phyloP scores from a whole-genome alignment of 1,140 invertebrate genomes.

The Drosophila truncata region DNA sequence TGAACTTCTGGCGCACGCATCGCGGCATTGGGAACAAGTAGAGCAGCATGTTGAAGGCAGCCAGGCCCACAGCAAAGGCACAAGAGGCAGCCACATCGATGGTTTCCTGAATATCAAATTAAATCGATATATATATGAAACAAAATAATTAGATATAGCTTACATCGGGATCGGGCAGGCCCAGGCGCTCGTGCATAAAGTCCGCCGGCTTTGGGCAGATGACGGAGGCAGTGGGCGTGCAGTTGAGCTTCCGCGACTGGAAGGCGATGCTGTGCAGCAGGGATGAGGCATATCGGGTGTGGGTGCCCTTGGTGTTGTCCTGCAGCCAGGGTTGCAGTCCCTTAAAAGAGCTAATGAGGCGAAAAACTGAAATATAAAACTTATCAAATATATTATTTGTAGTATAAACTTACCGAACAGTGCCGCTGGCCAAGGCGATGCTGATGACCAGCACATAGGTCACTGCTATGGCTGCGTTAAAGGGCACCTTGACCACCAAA shows the following conservation, averaged over 20 bases:
- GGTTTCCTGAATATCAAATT: slow-evolving; percentile 75
- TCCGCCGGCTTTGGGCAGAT: slow-evolving; percentile 83
- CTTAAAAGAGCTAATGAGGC: slow-evolving; percentile 88
- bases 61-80: slow-evolving; percentile 92
- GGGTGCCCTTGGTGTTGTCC: slow-evolving; percentile 92
- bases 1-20: slow-evolving; percentile 95
- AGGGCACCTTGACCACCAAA: slow-evolving; percentile 92
- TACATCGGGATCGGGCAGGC: slow-evolving; percentile 84
- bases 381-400: too few relatives aligned
- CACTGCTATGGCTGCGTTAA: slow-evolving; percentile 91
- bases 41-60: slow-evolving; percentile 93
- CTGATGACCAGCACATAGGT: slow-evolving; percentile 91
- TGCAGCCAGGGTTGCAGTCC: slow-evolving; percentile 92
- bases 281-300: slow-evolving; percentile 91
- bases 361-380: neutral
- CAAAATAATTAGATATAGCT: slow-evolving; percentile 67
- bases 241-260: slow-evolving; percentile 78
- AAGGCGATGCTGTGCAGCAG: slow-evolving; percentile 90
- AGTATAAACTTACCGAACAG: slow-evolving; percentile 88
- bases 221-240: slow-evolving; percentile 75
- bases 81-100: slow-evolving; percentile 91
- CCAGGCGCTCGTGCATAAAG: slow-evolving; percentile 81
- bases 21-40: slow-evolving; percentile 94
- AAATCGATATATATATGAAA: neutral
- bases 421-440: slow-evolving; percentile 91